These are phyloP conservation scores for Coreoperca whiteheadi DNA, from an alignment of 2,113 vertebrate genomes.

Conservation along the genomic window DNA sequence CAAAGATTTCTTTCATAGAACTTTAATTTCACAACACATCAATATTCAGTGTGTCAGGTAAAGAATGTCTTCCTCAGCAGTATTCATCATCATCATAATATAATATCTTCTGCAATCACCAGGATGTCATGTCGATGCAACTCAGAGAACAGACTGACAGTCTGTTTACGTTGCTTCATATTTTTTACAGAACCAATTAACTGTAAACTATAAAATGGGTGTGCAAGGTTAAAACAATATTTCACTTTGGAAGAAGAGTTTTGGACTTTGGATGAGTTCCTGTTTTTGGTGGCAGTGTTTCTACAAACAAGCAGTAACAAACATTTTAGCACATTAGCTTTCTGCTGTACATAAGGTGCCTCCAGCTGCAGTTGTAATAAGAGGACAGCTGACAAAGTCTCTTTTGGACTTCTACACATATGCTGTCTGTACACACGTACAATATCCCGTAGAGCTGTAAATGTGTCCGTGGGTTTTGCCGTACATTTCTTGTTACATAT, in stretches of 20 bases:
- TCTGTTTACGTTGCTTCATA: conserved; percentile 6
- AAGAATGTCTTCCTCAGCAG: conserved; percentile 44
- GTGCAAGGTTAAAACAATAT: conserved; percentile 35
- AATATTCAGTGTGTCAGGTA: conserved; percentile 46
- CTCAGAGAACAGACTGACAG: conserved; percentile 1
- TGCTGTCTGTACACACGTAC: background rate
- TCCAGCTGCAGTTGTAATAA: background rate
- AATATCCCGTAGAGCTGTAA: background rate
- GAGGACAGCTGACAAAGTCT: background rate
- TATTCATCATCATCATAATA: conserved; percentile 26
- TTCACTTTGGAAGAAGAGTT: conserved; percentile 54
- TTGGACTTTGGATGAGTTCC: conserved; percentile 10
- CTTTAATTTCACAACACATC: conserved; percentile 63
- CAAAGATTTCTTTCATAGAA: conserved; percentile 16
- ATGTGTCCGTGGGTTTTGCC: background rate
- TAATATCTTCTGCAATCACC: conserved; percentile 18
- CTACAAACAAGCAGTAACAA: background rate
- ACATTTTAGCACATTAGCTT: background rate
- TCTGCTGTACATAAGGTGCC: background rate
- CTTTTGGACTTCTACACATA: background rate
- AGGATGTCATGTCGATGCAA: conserved; percentile 28
- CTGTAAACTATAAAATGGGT: conserved; percentile 17
- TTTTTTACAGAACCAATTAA: conserved; percentile 24
- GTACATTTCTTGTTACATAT: background rate
- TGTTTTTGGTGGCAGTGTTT: background rate